Percentiles rank a stretch among this genome's conserved stretches.
Evolutionary conservation across 2,888 invertebrate genomes (phyloP).

Genomic region (Caenorhabditis imperialis): DNA sequence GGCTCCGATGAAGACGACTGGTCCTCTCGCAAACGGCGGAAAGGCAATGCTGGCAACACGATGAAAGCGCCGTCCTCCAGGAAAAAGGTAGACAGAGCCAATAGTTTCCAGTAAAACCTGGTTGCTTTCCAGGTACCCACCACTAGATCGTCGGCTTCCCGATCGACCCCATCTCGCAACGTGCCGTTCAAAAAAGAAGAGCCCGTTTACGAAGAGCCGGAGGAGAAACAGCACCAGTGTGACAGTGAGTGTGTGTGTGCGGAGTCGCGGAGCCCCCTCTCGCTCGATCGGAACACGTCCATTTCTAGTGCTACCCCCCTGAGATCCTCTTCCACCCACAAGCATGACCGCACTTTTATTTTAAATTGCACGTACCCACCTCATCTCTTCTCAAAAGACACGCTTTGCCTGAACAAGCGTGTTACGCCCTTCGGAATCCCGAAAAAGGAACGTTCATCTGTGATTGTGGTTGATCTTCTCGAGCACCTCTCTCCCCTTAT

Average conservation of each 20-base stretch:
- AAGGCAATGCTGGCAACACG: constrained; percentile 20
- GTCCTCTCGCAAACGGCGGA: constrained; percentile 66
- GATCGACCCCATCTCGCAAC: constrained; percentile 29
- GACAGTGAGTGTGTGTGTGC: constrained; percentile 59
- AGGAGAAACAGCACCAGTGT: constrained; percentile 62
- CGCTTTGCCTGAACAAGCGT: too few relatives aligned
- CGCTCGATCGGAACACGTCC: constrained; percentile 38
- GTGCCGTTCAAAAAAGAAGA: constrained; percentile 10
- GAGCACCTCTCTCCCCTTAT: background rate
- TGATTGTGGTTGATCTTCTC: constrained; percentile 1
- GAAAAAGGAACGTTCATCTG: background rate
- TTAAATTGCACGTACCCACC: too few relatives aligned
- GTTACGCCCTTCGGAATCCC: background rate
- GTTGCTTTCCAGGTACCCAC: constrained; percentile 29
- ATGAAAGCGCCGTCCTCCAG: constrained; percentile 27
- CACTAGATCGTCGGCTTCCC: constrained; percentile 36
- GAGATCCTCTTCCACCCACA: too few relatives aligned
- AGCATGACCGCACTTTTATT: too few relatives aligned
- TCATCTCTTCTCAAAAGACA: too few relatives aligned
- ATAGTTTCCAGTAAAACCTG: too few relatives aligned
- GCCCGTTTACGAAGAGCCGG: constrained; percentile 33
- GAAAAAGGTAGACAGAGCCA: constrained; percentile 55
- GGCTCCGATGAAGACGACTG: constrained; percentile 75
- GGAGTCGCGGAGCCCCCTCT: constrained; percentile 45
- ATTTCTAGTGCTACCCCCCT: constrained; percentile 6